phyloP scores from a whole-genome alignment of 92 coral and sea anemone genomes.

The Plumapathes pennacea region DNA sequence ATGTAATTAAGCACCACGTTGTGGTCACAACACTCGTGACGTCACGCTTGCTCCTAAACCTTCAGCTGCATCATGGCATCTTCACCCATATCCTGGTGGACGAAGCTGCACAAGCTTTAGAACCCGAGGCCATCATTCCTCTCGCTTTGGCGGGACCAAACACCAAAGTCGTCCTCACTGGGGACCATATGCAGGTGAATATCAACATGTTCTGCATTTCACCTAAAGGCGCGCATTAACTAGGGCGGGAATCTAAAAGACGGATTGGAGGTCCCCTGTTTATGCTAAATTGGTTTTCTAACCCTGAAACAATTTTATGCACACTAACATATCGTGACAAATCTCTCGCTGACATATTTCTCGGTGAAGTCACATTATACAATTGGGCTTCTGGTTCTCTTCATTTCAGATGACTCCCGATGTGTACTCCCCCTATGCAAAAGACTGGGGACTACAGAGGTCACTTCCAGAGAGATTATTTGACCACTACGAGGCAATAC shows the following conservation, averaged over 20 bases:
- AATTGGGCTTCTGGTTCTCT: too few relatives aligned
- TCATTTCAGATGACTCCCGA: constrained; percentile 71
- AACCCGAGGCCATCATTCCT: constrained; percentile 82
- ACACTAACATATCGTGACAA: neutral
- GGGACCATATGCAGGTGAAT: constrained; percentile 93
- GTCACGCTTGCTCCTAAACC: constrained; percentile 64
- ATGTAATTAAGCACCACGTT: constrained; percentile 56
- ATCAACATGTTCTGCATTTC: neutral
- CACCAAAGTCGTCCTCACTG: constrained; percentile 87
- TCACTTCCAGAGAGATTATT: constrained; percentile 89
- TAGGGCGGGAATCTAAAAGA: too few relatives aligned
- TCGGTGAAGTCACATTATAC: neutral
- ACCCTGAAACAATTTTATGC: too few relatives aligned
- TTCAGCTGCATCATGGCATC: constrained; percentile 57
- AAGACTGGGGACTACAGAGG: constrained; percentile 54
- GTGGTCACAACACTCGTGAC: constrained; percentile 79
- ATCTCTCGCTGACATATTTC: neutral
- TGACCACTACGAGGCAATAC: constrained; percentile 40
- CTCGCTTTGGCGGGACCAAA: constrained; percentile 72
- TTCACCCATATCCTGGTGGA: constrained; percentile 91
- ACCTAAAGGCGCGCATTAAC: too few relatives aligned
- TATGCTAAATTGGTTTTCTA: too few relatives aligned
- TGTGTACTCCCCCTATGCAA: constrained; percentile 57
- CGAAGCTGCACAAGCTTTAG: constrained; percentile 98
- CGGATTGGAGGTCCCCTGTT: too few relatives aligned